Conservation (phyloP, 2,888 invertebrate species). For the Platycnemis pennipes region DNA sequence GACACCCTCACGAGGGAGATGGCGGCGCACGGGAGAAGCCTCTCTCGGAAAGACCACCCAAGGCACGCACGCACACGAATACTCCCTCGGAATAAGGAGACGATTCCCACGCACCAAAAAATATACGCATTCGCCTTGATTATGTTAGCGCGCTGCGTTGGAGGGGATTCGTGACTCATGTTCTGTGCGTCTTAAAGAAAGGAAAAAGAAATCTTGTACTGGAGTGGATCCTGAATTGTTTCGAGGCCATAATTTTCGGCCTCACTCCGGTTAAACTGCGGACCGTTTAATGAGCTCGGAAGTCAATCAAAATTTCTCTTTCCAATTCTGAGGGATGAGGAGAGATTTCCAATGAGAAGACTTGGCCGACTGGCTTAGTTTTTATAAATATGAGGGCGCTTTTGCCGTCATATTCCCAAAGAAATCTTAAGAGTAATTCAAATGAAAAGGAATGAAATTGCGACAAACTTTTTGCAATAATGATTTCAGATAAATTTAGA, state of each 20-base stretch:
- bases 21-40: not conserved
- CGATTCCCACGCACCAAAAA: constrained; percentile 32
- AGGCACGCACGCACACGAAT: not conserved
- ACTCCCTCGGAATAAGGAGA: not conserved
- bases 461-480: too few species aligned
- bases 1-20: not conserved
- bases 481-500: too few species aligned
- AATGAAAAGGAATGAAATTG: too few species aligned
- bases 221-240: not conserved
- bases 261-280: not conserved
- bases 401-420: too few species aligned
- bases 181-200: not conserved
- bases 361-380: not conserved
- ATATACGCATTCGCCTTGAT: not conserved
- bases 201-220: not conserved
- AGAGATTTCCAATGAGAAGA: not conserved
- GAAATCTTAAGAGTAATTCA: too few species aligned
- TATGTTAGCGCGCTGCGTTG: not conserved
- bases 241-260: not conserved
- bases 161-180: constrained; percentile 3
- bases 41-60: not conserved
- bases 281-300: not conserved
- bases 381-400: too few species aligned
- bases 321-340: too few species aligned
- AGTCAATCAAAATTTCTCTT: not conserved